A percentile compares a stretch with the other conserved stretches of the same genome.
phyloP scores from a whole-genome alignment of 1,140 invertebrate species.

The Sminthurides bifidus region DNA sequence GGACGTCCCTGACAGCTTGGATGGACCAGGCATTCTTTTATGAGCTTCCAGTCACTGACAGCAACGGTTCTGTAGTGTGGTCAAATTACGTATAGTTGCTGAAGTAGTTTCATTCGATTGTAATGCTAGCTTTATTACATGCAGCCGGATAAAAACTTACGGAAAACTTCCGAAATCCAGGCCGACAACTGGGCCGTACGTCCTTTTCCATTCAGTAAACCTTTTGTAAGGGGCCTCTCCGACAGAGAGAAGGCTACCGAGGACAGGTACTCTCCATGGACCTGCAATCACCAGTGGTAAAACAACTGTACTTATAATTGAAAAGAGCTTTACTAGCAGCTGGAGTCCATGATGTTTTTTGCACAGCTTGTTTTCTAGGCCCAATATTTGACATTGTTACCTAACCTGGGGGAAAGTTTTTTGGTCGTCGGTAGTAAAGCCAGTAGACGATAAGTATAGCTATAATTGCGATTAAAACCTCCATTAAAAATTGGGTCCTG shows the following conservation, averaged over 20 bases:
- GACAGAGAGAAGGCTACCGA: conserved; percentile 18
- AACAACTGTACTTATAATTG: no score
- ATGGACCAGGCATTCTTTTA: conserved; percentile 10
- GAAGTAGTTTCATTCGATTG: not conserved
- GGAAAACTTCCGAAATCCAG: conserved; percentile 24
- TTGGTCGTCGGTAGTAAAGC: no score
- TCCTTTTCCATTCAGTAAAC: conserved; percentile 6
- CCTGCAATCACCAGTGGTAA: no score
- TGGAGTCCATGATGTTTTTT: no score
- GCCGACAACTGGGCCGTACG: conserved; percentile 22
- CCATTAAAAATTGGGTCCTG: no score
- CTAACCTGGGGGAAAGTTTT: no score
- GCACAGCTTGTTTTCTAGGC: no score
- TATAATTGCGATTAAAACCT: no score
- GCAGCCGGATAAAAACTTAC: conserved; percentile 3
- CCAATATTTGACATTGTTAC: no score
- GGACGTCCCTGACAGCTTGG: conserved; percentile 11
- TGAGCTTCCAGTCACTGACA: conserved; percentile 21
- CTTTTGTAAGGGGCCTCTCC: conserved; percentile 11
- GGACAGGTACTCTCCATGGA: conserved; percentile 22
- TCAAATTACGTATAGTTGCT: not conserved
- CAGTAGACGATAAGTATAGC: no score
- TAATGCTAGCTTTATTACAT: not conserved
- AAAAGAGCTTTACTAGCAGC: no score
- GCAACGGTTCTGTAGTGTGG: conserved; percentile 13